Base-by-base conservation (phyloP, 2,797 vertebrate species). In the Spizella passerina region DNA sequence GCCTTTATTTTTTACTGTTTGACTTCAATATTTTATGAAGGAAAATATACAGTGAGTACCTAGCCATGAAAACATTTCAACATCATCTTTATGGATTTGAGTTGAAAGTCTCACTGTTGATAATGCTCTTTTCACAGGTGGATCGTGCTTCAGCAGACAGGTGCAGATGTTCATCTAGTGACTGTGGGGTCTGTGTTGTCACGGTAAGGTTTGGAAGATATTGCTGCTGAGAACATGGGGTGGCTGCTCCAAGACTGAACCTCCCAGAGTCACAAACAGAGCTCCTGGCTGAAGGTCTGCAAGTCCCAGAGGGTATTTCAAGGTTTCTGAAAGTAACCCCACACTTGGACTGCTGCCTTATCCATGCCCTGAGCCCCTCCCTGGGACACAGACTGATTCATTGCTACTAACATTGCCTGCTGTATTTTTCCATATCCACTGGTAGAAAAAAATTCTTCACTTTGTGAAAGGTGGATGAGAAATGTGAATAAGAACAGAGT, bases 91-190 rank as follows among this genome's bases (percentile, higher is more conserved):
- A 12, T 56, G 29, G 44, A 21, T 19, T 73, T 66, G 17, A 77
- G n/a, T 77, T 88, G 76, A 69, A 85, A 65, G 16, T 14, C 17
- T 50, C 21, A 16, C 24, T 56, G n/a, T 82, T 89, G 49, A 44
- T 47, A 47, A 47, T 16, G 11, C 5, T 7, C 19, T 47, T 85
- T 56, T 71, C 14, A 71, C 57, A 43, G 0, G 0, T 43, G 14
- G 22, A 27, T 90, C n/a, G 38, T 20, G 34, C 19, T 56, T 44
- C 38, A 70, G 14, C 43, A 80, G 30, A 22, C 4, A 60, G 64
- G 9, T 19, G 9, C 4, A 3, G 38, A 50, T 47, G 14, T 26
- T 49, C 8, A 23, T 52, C 41, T 80, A 23, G 4, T 73, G 44
- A n/a, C 14, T 46, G 5, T 36, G n/a, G 11, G 24, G 9, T 22